A percentile compares a stretch with the other conserved stretches of the same genome.
Evolutionary conservation across 2,888 invertebrate genomes (phyloP).

Genomic region (Drosophila robusta): DNA sequence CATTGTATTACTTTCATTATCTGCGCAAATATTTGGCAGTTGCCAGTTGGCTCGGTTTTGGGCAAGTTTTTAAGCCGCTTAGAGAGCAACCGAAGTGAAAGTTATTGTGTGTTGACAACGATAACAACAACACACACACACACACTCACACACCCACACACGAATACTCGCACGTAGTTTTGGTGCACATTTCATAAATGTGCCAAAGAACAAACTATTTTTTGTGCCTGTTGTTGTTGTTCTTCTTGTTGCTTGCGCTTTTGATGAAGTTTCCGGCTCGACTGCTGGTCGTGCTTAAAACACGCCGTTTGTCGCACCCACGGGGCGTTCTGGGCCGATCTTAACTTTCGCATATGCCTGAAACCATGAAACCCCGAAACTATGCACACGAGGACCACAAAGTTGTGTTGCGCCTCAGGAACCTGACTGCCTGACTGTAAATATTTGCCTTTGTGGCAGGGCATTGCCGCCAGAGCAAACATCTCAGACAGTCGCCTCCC

Average conservation of each 20-base stretch:
- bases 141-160: slow-evolving; percentile 13
- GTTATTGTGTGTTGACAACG: slow-evolving; percentile 69
- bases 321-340: slow-evolving; percentile 29
- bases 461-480: slow-evolving; percentile 55
- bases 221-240: slow-evolving; percentile 27
- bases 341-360: slow-evolving; percentile 60
- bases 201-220: slow-evolving; percentile 59
- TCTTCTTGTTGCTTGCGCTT: slow-evolving; percentile 64
- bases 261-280: slow-evolving; percentile 68
- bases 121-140: slow-evolving; percentile 9
- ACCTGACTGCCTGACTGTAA: slow-evolving; percentile 39
- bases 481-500: slow-evolving; percentile 51
- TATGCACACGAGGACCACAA: slow-evolving; percentile 61
- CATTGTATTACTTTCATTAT: slow-evolving; percentile 75
- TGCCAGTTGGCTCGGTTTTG: slow-evolving; percentile 66
- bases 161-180: slow-evolving; percentile 13
- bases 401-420: slow-evolving; percentile 39
- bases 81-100: slow-evolving; percentile 69
- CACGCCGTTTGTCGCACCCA: slow-evolving; percentile 43
- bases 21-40: slow-evolving; percentile 77
- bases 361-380: slow-evolving; percentile 49
- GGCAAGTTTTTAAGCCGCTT: slow-evolving; percentile 77
- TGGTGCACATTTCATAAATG: slow-evolving; percentile 79
- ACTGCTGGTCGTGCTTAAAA: slow-evolving; percentile 30
- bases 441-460: slow-evolving; percentile 73